Evolutionary conservation across 2,797 vertebrate species (phyloP).

Genomic region (Pseudomugil tenellus): DNA sequence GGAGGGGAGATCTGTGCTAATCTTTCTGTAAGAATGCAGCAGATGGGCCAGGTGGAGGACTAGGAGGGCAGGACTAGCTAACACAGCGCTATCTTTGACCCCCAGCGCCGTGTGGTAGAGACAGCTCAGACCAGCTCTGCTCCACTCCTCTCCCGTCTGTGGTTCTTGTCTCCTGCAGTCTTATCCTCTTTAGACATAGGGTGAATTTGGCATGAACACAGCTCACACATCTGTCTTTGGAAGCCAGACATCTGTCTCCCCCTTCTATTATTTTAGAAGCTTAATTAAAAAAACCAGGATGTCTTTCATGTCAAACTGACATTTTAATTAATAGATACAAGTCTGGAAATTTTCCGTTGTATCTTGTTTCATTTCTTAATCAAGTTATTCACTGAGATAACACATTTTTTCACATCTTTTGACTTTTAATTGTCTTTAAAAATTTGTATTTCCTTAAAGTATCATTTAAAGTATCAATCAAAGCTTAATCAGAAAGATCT

Average conservation of each 20-base stretch:
- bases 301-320: constrained; percentile 55
- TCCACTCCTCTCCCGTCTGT: constrained; percentile 67
- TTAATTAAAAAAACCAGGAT: constrained; percentile 68
- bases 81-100: constrained; percentile 74
- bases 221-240: constrained; percentile 69
- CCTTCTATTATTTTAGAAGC: constrained; percentile 54
- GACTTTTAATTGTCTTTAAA: not conserved
- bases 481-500: not conserved
- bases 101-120: constrained; percentile 76
- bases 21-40: constrained; percentile 83
- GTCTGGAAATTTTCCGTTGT: constrained; percentile 4
- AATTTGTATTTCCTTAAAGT: not conserved
- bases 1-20: constrained; percentile 82
- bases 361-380: constrained; percentile 9
- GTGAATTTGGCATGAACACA: constrained; percentile 53
- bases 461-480: not conserved
- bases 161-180: constrained; percentile 64
- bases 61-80: constrained; percentile 66
- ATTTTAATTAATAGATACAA: constrained; percentile 37
- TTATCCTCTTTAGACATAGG: constrained; percentile 59
- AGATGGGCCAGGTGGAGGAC: constrained; percentile 80
- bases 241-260: constrained; percentile 40
- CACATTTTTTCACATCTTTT: not conserved
- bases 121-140: constrained; percentile 75
- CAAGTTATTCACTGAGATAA: not conserved